Percentiles rank a stretch among this genome's conserved stretches.
phyloP scores from a whole-genome alignment of 2,888 invertebrate genomes.

The Drosophila siamana region DNA sequence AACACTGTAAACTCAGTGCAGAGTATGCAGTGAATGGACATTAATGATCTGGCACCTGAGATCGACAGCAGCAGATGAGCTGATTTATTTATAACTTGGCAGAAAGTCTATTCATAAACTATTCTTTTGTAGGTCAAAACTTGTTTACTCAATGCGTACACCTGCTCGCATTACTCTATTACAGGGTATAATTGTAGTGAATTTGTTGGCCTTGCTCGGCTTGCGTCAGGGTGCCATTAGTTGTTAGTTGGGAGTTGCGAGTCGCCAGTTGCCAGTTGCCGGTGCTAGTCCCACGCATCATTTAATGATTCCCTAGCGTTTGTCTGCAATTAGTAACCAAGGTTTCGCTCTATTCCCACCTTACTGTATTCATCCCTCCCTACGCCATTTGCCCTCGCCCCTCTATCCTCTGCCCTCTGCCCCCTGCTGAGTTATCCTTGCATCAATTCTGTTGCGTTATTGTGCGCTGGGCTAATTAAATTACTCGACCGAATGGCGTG shows the following conservation, averaged over 20 bases:
- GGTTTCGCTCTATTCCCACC: constrained; percentile 54
- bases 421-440: constrained; percentile 50
- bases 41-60: neutral
- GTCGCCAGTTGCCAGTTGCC: constrained; percentile 3
- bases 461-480: constrained; percentile 63
- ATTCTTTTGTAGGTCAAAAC: neutral
- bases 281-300: constrained; percentile 56
- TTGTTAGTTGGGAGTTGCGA: constrained; percentile 6
- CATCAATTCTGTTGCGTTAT: constrained; percentile 61
- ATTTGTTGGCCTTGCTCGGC: constrained; percentile 42
- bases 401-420: neutral
- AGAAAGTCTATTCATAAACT: neutral
- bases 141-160: neutral
- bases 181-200: constrained; percentile 35
- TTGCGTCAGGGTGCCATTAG: constrained; percentile 33
- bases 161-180: constrained; percentile 3
- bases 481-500: constrained; percentile 56
- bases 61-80: neutral
- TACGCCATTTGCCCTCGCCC: neutral
- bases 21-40: neutral
- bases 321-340: constrained; percentile 62
- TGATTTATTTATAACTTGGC: neutral
- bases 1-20: neutral
- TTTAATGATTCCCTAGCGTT: constrained; percentile 40
- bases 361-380: constrained; percentile 8